Evolutionary conservation across 35 echinoderm and acorn worm species (phyloP), one percentile per base, ranked within the genome.

Genomic region (Ophiothrix spiculata): DNA sequence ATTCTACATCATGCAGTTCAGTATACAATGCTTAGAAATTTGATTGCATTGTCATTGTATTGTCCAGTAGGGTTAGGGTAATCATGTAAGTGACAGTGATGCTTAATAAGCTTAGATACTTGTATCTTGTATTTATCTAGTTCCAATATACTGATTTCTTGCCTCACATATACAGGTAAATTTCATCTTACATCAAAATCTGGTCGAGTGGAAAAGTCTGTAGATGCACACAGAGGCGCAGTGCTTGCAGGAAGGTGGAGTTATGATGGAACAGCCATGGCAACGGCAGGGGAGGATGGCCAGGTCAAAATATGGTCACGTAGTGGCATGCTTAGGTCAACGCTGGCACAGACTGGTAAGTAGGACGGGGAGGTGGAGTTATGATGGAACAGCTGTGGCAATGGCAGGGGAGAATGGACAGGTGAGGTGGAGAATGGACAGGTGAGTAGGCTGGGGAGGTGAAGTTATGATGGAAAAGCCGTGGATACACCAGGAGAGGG

Each of bases 291-390:
- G 34, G 96, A 99, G 82, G 96, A 99, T 86, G 96, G 96, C 38
- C 96, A 99, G 79, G 96, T 94, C 42, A 99, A 99, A 36, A 94
- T 99, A 38, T 99, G 95, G 96, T 99, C 96, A 54, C 81, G 96
- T 17, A 93, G 96, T 89, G 96, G 96, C 35, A 99, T 94, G 96
- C 83, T 99, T 36, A 69, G 96, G 25, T 98, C 96, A 86, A 99
- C 96, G 33, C 56, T 99, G 41, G 96, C 96, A 79, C 89, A 94
- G 46, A 91, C 96, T 75, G 92, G 96, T 99, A 60, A 83, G 63
- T 86, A 11, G 14, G 84, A n/a, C n/a, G n/a, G 95, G 95, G 12
- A 87, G 96, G 37, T 99, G 96, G 96, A 99, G 96, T 46, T 99
- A 99, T 39, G 96, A 94, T 11, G 96, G 96, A 31, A 94, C 92